Base-by-base conservation (phyloP, 2,797 vertebrate species). In the Apogon talboti region DNA sequence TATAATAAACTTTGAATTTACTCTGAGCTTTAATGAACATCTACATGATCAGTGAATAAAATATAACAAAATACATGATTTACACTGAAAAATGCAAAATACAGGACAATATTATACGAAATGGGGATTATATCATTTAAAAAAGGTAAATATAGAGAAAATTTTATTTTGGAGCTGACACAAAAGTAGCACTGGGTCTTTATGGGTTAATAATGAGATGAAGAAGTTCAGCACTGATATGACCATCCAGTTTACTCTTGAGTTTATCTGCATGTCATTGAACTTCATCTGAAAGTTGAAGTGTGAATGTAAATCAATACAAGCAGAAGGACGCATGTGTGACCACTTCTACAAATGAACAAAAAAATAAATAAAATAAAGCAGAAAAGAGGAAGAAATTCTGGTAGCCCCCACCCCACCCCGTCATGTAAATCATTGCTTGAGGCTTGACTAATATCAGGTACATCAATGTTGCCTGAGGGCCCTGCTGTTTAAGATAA, bases 381-480 rank as follows among this genome's bases (percentile, higher is more conserved):
- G 9, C 6, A 3, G 19, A 19, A 70, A 57, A 54, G 16, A 50
- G 42, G 53, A 61, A 66, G 41, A 35, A 14, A 19, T 33, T 40
- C 28, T 18, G 28, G 19, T 11, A 64, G 43, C 79, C 76, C 78
- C 70, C 48, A 57, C 60, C 56, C 37, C 50, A 55, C 50, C 54
- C 35, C 66, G 89, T 89, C 92, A 94, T 95, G 94, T 94, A 96
- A 96, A 97, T 93, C 73, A 94, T 97, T 90, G 96, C 97, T 98
- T 75, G 91, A 92, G 98, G 97, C 96, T 87, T 93, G 93, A 95
- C 92, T 96, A 96, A 96, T 97, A 96, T 95, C 94, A 97, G 93
- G 94, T 95, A 93, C 95, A 98, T 97, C 95, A 92, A 91, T 94
- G 96, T 93, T 95, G 95, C 98, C 96, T 45, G 90, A 96, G 96